Evolutionary conservation across 2,888 invertebrate species (phyloP).

Genomic region (Dysmachus trigonus): DNA sequence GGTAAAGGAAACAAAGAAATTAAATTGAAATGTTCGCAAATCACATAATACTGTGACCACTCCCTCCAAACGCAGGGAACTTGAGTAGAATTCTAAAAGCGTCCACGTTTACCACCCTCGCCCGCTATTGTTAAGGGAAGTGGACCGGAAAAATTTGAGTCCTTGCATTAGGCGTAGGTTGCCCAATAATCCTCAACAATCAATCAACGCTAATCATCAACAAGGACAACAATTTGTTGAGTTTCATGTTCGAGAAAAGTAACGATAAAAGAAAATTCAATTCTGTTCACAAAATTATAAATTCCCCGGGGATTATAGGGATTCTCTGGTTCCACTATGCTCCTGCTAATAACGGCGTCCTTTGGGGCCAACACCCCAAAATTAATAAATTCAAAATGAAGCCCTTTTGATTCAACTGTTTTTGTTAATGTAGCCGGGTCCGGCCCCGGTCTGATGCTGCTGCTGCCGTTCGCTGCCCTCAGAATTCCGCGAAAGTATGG

Average conservation of each 20-base stretch:
- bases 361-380: background rate
- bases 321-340: background rate
- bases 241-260: conserved; percentile 30
- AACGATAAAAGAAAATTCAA: conserved; percentile 40
- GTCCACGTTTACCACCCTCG: background rate
- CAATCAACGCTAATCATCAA: conserved; percentile 35
- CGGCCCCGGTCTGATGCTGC: background rate
- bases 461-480: background rate
- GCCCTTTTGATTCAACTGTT: conserved; percentile 35
- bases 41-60: background rate
- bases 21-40: conserved; percentile 6
- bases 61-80: background rate
- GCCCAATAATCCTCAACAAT: conserved; percentile 37
- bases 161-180: conserved; percentile 9
- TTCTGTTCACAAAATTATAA: conserved; percentile 33
- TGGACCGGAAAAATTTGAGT: conserved; percentile 25
- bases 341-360: background rate
- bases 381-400: conserved; percentile 35
- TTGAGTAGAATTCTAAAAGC: background rate
- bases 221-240: conserved; percentile 39
- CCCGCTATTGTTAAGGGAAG: background rate
- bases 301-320: conserved; percentile 20
- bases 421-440: conserved; percentile 8
- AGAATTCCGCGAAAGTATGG: background rate
- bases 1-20: background rate